phyloP scores from a whole-genome alignment of 2,113 vertebrate species.

The Micronycteris hirsuta region DNA sequence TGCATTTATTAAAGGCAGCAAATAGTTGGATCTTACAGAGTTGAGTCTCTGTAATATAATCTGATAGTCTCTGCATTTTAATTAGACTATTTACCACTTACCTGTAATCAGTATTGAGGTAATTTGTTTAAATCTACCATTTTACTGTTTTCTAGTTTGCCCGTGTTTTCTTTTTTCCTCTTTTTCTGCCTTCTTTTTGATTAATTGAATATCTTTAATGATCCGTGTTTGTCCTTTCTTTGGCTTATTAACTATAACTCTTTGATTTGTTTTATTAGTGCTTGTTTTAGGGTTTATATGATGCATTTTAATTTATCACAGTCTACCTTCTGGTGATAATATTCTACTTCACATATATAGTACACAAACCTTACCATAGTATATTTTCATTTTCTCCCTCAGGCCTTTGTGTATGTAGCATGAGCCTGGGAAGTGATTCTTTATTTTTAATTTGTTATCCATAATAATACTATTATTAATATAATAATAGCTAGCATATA shows the following conservation, averaged over 20 bases:
- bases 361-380: background rate
- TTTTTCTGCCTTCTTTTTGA: background rate
- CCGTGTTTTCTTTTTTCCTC: background rate
- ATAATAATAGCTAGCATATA: background rate
- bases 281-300: background rate
- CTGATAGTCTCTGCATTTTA: background rate
- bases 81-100: background rate
- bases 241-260: background rate
- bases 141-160: background rate
- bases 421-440: background rate
- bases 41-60: background rate
- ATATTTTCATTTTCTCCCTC: background rate
- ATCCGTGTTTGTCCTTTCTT: background rate
- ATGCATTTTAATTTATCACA: background rate
- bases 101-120: background rate
- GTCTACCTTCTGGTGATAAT: background rate
- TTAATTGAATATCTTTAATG: background rate
- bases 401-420: background rate
- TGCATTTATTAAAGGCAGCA: background rate
- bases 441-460: background rate
- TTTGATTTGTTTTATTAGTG: background rate
- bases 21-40: background rate
- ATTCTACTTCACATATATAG: background rate
- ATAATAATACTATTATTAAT: background rate
- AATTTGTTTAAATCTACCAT: background rate